Evolutionary conservation across 2,113 vertebrate species (phyloP), one percentile per base, ranked within the genome.

Genomic region (Abramis brama): DNA sequence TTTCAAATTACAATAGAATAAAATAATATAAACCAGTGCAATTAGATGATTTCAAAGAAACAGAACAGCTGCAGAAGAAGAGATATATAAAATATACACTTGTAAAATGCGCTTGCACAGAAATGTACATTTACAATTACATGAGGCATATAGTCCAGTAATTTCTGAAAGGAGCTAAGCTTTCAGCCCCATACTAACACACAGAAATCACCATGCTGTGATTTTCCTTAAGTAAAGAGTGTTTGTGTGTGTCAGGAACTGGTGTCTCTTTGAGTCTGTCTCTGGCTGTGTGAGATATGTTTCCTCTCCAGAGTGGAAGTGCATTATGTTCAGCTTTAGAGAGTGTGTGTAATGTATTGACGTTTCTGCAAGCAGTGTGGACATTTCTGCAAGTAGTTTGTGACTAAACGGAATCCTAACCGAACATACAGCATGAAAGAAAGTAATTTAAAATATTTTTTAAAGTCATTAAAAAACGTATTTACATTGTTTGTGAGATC

Each of bases 201-300:
- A 73, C 73, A 62, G 45, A 85, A 85, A 66, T 68, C 84, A 79
- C 73, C 30, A 79, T 25, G 23, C 36, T 68, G 73, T 36, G 73
- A 77, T 43, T 87, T 55, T 85, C 12, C 75, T 68, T 79, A 43
- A 83, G 83, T 55, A 59, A 84, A 83, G 77, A 66, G 57, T 82
- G 50, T 45, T 79, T 82, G 70, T 85, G 74, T 86, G 79, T 88
- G 85, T 88, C 70, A 83, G 84, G 84, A 86, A 83, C 79, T 85
- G 78, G 57, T 85, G 84, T 86, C 80, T 84, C 12, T 88, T 75
- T 86, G 74, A 84, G 47, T 64, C 79, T 52, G 55, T 79, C 79
- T 70, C 84, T 86, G 84, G 73, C 43, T 52, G 30, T 87, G 71
- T 73, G 83, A 88, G 87, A 86, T 88, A 88, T 83, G 87, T 83